phyloP scores from a whole-genome alignment of 1,140 invertebrate species.

The Agrypnia vestita region DNA sequence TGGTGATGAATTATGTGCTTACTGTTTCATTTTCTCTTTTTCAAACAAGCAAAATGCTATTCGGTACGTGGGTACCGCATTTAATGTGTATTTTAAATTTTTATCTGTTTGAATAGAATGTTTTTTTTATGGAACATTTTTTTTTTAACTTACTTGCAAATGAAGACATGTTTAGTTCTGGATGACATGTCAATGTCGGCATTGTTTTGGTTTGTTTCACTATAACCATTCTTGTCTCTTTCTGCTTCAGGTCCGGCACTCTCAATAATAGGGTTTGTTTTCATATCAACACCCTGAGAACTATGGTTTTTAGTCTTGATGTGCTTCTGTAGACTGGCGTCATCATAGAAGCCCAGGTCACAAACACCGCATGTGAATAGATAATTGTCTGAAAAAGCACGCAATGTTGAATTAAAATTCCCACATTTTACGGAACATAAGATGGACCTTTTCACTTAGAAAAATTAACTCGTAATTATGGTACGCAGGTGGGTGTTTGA shows the following conservation, averaged over 20 bases:
- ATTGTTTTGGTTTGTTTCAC: background rate
- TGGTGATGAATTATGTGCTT: too few relatives aligned
- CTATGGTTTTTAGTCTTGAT: background rate
- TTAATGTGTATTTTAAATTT: too few relatives aligned
- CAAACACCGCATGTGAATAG: constrained; percentile 1
- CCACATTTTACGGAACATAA: too few relatives aligned
- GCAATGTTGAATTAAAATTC: too few relatives aligned
- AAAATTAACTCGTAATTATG: too few relatives aligned
- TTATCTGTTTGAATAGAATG: too few relatives aligned
- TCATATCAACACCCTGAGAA: background rate
- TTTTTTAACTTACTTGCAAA: background rate
- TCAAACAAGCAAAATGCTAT: too few relatives aligned
- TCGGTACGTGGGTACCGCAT: too few relatives aligned
- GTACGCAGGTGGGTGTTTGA: too few relatives aligned
- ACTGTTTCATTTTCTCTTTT: too few relatives aligned
- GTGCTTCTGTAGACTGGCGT: background rate
- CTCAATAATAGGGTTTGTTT: background rate
- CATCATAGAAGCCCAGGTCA: background rate
- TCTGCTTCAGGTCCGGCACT: background rate
- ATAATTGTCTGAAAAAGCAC: background rate
- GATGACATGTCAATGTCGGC: background rate
- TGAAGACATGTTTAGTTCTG: background rate
- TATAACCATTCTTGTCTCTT: background rate
- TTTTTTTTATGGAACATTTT: too few relatives aligned
- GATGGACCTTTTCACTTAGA: too few relatives aligned